A percentile compares a stretch with the other conserved stretches of the same genome.
These are phyloP conservation scores for Sphaerophoria rueppellii DNA, from an alignment of 2,888 invertebrate species.

Conservation along the genomic window DNA sequence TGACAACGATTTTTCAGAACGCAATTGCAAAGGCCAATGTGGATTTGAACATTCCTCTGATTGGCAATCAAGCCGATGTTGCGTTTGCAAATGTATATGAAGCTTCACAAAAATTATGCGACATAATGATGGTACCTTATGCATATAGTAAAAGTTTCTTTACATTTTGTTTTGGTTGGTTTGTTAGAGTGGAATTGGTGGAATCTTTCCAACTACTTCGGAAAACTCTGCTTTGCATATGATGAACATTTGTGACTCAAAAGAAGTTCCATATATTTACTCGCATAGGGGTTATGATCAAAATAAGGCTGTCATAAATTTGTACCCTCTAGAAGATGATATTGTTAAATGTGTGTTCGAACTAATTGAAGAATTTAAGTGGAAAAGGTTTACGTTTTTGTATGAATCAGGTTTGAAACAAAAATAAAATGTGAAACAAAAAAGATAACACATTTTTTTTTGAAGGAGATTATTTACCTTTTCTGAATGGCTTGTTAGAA, in stretches of 20 bases:
- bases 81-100: conserved; percentile 84
- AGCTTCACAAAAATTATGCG: conserved; percentile 83
- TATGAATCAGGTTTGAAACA: conserved; percentile 78
- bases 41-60: conserved; percentile 77
- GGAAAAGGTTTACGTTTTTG: conserved; percentile 92
- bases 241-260: conserved; percentile 90
- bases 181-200: conserved; percentile 87
- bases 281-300: conserved; percentile 87
- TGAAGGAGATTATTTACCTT: conserved; percentile 84
- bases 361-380: conserved; percentile 88
- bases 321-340: conserved; percentile 87
- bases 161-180: neutral
- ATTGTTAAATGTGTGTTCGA: conserved; percentile 86
- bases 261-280: conserved; percentile 93
- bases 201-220: conserved; percentile 91
- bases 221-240: conserved; percentile 88
- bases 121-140: conserved; percentile 83
- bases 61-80: conserved; percentile 78
- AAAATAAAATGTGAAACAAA: neutral
- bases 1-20: conserved; percentile 78
- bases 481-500: conserved; percentile 88
- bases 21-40: conserved; percentile 79
- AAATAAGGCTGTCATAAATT: conserved; percentile 84
- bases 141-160: neutral
- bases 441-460: neutral